Base-by-base conservation (phyloP, 1,140 invertebrate species). In the Drosophila ogumai region DNA sequence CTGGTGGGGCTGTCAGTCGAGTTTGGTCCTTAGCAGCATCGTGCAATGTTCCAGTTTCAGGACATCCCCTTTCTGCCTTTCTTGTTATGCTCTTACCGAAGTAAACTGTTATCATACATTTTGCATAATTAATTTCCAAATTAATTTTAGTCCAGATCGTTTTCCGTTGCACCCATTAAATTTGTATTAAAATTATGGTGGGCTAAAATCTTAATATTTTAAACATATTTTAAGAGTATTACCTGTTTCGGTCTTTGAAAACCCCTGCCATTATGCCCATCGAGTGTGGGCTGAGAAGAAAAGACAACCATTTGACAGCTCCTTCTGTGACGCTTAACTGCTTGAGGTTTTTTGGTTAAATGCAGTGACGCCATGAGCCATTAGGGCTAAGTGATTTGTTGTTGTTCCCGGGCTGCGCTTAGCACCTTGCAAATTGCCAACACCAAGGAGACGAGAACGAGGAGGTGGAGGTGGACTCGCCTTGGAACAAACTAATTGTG, bases 361-460 rank as follows among this genome's bases (percentile, higher is more conserved):
- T 90, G 85, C 85, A 77, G 71, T 56, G 50, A 34, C 41, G 40
- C 41, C 85, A 85, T 75, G 84, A 88, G 85, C 85, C 86, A 90
- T 90, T 90, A 90, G 77, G 85, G 85, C 85, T 90, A 90, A 90
- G 85, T 90, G 85, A 90, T 85, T 90, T 90, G 85, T 85, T 90
- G 79, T 90, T 90, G 81, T 90, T 79, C 38, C 52, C 57, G 13
- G 52, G 64, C 58, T 41, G 32, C 52, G 52, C 36, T 54, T 74
- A 81, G 81, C 84, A 87, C 84, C 84, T 87, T 84, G 73, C 73
- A 90, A 87, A 87, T 90, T 87, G 82, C 72, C 71, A 79, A 25
- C 66, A 46, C 43, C 52, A 64, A 63, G 41, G 54, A 43, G 10
- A 36, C 10, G 4, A n/a, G 32, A 50, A 38, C n/a, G n/a, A n/a